Evolutionary conservation across 30 jellyfish, hydroid and myxozoan species (phyloP).

Genomic region (Sanderia malayensis): DNA sequence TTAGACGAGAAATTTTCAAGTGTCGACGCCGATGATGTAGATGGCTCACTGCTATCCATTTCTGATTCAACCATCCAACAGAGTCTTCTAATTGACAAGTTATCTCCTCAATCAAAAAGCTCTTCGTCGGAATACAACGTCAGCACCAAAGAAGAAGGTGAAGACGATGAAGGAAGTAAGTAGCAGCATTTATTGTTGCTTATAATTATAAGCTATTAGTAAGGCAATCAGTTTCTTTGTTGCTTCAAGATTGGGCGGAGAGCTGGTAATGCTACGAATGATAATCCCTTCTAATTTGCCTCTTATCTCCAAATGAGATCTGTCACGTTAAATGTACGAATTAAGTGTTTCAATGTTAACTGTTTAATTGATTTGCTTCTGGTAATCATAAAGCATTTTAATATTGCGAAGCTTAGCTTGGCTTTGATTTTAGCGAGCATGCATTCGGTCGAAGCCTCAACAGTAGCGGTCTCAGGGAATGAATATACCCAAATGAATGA

Average conservation of each 20-base stretch:
- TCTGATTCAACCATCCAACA: slow-evolving; percentile 18
- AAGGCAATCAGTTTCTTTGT: background rate
- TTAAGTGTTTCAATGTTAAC: background rate
- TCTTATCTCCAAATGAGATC: background rate
- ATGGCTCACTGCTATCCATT: slow-evolving; percentile 12
- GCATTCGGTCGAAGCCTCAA: too few relatives aligned
- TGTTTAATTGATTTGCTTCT: background rate
- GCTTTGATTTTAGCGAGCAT: too few relatives aligned
- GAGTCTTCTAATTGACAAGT: background rate
- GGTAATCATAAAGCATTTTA: too few relatives aligned
- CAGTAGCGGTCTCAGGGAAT: too few relatives aligned
- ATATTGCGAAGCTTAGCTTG: too few relatives aligned
- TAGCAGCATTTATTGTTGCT: background rate
- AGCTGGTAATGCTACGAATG: background rate
- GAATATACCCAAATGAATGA: too few relatives aligned
- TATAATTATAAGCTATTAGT: background rate
- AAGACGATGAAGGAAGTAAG: background rate
- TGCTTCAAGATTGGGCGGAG: background rate
- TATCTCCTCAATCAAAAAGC: slow-evolving; percentile 1
- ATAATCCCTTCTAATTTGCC: background rate
- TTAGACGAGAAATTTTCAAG: too few relatives aligned
- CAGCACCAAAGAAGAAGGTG: background rate
- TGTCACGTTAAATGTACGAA: background rate
- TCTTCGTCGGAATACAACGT: background rate
- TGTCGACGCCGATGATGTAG: too few relatives aligned